Conservation (phyloP, 2,113 vertebrate genomes). For the Penelope pileata region DNA sequence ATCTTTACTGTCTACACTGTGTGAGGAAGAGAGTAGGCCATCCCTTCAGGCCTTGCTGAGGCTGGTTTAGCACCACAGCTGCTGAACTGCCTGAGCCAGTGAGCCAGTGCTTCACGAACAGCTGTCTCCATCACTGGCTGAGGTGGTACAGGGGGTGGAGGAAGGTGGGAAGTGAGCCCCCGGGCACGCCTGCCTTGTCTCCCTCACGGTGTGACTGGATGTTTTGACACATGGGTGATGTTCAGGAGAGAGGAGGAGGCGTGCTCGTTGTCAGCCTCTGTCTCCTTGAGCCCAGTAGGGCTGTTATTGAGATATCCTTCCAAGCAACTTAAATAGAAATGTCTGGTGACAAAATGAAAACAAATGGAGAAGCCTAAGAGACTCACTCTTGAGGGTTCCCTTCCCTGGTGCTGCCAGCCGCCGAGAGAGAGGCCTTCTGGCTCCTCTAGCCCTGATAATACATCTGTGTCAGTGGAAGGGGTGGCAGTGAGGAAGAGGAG, state of each 20-base stretch:
- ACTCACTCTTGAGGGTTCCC: neutral
- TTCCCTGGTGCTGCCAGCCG: conserved; percentile 13
- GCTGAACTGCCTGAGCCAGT: neutral
- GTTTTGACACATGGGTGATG: neutral
- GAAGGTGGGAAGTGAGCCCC: neutral
- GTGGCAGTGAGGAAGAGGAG: neutral
- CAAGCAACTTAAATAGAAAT: conserved; percentile 66
- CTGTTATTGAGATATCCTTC: conserved; percentile 69
- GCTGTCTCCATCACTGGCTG: neutral
- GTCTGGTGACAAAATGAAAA: conserved; percentile 75
- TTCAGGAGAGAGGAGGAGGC: neutral
- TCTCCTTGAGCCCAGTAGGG: conserved; percentile 28
- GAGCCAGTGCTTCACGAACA: neutral
- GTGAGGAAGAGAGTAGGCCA: neutral
- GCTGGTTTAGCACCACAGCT: neutral
- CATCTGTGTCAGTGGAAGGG: neutral
- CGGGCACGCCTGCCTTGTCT: neutral
- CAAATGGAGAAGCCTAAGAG: conserved; percentile 47
- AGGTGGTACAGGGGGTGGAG: neutral
- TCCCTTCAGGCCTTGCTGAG: neutral
- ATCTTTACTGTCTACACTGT: neutral
- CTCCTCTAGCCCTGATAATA: neutral
- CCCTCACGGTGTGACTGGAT: neutral
- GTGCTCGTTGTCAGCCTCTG: neutral
- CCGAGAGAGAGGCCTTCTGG: conserved; percentile 35